Conservation (phyloP, 1,140 invertebrate genomes). For the Phymorhynchus buccinoides region DNA sequence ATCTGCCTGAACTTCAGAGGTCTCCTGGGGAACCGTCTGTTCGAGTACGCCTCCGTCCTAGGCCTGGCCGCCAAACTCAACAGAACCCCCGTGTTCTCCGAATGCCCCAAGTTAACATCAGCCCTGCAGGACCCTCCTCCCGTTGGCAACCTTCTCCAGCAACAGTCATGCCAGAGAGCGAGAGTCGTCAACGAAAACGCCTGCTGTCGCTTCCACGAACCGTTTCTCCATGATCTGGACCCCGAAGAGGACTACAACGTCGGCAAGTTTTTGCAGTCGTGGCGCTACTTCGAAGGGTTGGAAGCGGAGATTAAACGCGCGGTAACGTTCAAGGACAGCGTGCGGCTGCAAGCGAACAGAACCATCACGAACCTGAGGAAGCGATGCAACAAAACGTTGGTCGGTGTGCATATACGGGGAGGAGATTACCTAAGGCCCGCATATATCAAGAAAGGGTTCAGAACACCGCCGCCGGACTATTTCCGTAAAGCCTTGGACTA, state of each 20-base stretch:
- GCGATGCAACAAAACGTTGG: constrained; percentile 34
- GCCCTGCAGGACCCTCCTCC: background rate
- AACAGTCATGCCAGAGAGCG: background rate
- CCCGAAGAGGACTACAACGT: constrained; percentile 40
- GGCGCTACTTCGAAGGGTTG: constrained; percentile 61
- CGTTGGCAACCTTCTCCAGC: background rate
- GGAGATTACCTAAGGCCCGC: constrained; percentile 45
- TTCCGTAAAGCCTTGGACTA: constrained; percentile 28
- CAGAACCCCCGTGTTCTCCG: background rate
- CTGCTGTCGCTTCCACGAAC: constrained; percentile 48
- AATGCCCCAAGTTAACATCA: too few species aligned
- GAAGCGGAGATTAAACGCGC: constrained; percentile 42
- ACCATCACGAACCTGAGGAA: constrained; percentile 32
- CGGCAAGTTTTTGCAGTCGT: constrained; percentile 55
- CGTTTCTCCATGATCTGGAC: constrained; percentile 44
- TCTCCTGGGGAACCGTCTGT: constrained; percentile 58
- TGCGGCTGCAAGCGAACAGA: constrained; percentile 38
- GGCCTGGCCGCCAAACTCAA: constrained; percentile 40
- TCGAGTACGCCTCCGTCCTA: constrained; percentile 55
- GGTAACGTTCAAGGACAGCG: constrained; percentile 49
- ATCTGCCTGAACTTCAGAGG: background rate
- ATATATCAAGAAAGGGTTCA: background rate
- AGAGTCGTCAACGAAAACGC: background rate
- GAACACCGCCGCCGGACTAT: constrained; percentile 9
- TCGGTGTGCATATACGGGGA: constrained; percentile 60